Conservation (phyloP, 2,113 vertebrate genomes). For the Puma concolor region DNA sequence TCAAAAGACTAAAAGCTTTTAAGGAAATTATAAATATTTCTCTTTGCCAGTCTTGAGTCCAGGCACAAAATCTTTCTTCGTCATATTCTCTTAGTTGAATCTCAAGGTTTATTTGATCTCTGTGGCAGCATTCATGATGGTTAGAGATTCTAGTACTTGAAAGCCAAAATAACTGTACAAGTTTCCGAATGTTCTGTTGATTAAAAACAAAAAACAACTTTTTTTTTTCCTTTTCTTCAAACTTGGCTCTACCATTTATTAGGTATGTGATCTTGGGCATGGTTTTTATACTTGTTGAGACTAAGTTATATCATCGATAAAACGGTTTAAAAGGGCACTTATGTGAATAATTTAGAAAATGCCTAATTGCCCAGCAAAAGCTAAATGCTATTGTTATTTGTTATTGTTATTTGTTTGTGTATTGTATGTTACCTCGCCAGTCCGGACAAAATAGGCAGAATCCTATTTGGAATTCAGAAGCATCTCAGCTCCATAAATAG, state of each 20-base stretch:
- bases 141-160: not conserved
- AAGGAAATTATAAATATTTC: conserved; percentile 50
- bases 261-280: not conserved
- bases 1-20: conserved; percentile 48
- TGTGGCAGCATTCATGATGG: not conserved
- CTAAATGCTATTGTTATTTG: not conserved
- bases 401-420: not conserved
- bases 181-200: not conserved
- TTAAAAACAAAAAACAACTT: not conserved
- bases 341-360: not conserved
- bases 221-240: not conserved
- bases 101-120: conserved; percentile 29
- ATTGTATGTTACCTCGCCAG: no score
- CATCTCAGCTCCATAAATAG: not conserved
- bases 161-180: conserved; percentile 10
- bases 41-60: not conserved
- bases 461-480: no score
- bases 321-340: not conserved
- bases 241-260: not conserved
- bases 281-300: not conserved
- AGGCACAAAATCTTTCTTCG: not conserved
- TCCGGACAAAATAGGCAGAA: not conserved
- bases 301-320: not conserved
- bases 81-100: conserved; percentile 11
- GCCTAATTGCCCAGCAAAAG: not conserved